phyloP scores from a whole-genome alignment of 2,113 vertebrate species.

The Edolisoma coerulescens region DNA sequence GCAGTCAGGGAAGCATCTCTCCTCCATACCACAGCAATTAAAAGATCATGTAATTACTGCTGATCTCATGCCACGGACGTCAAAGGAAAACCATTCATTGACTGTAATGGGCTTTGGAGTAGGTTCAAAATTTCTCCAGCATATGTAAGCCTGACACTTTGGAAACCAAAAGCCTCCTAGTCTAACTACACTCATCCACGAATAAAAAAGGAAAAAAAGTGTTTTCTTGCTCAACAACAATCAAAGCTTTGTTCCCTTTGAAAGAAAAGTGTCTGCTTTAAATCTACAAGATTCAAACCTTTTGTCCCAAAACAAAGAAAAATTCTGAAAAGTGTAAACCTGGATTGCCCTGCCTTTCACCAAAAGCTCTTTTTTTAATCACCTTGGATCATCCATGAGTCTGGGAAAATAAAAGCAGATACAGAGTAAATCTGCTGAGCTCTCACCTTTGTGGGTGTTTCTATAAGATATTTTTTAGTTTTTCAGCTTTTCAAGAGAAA shows the following conservation, averaged over 20 bases:
- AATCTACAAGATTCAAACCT: neutral
- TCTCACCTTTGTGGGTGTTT: neutral
- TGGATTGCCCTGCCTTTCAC: neutral
- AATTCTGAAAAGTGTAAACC: neutral
- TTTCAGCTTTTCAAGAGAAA: neutral
- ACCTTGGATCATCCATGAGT: neutral
- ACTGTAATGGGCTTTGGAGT: neutral
- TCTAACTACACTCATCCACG: neutral
- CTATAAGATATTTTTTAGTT: neutral
- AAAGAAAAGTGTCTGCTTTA: neutral
- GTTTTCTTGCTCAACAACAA: neutral
- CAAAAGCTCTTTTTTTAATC: neutral
- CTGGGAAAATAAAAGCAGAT: neutral
- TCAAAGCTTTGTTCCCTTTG: neutral
- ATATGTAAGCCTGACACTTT: neutral
- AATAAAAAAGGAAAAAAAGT: neutral
- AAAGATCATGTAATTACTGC: conserved; percentile 11
- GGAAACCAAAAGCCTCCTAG: neutral
- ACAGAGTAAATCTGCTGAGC: neutral
- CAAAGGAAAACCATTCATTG: conserved; percentile 8
- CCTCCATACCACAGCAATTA: conserved; percentile 20
- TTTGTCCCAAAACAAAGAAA: neutral
- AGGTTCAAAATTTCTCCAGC: neutral
- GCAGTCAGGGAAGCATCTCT: neutral
- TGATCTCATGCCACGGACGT: neutral